Percentiles rank a stretch among this genome's conserved stretches.
These are phyloP conservation scores for Deroplatys truncata DNA, from an alignment of 2,888 invertebrate species.

Conservation along the genomic window DNA sequence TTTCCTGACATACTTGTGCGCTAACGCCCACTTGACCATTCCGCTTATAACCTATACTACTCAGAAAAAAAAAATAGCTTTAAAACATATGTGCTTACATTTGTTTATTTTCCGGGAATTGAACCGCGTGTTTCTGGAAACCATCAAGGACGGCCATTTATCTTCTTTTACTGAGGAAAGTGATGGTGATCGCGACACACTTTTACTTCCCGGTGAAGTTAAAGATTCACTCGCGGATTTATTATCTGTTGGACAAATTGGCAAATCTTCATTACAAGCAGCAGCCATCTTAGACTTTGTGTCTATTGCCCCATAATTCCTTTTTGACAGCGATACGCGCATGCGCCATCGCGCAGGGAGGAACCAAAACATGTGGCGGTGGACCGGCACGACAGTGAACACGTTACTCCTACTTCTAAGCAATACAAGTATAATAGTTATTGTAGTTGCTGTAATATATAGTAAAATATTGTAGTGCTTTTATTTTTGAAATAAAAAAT, in stretches of 20 bases:
- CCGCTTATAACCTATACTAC: not conserved
- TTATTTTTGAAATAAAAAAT: no score
- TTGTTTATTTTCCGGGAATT: not conserved
- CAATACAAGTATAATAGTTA: no score
- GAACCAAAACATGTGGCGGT: not conserved
- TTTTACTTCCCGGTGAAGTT: slow-evolving; percentile 39
- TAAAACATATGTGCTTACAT: not conserved
- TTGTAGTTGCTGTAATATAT: no score
- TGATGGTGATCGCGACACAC: slow-evolving; percentile 53
- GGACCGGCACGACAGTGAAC: no score
- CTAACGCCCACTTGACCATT: not conserved
- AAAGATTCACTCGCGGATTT: slow-evolving; percentile 22
- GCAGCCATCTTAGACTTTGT: slow-evolving; percentile 39
- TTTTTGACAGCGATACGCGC: not conserved
- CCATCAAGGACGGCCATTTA: slow-evolving; percentile 41
- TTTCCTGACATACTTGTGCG: no score
- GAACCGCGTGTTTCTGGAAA: slow-evolving; percentile 19
- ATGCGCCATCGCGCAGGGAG: not conserved
- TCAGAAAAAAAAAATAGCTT: not conserved
- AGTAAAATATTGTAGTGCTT: no score
- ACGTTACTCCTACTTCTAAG: no score
- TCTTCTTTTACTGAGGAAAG: slow-evolving; percentile 53
- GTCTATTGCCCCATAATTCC: not conserved
- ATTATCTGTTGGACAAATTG: slow-evolving; percentile 44
- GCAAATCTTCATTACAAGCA: slow-evolving; percentile 41